A percentile compares a stretch with the other conserved stretches of the same genome.
These are phyloP conservation scores for Tanypteryx hageni DNA, from an alignment of 2,888 invertebrate species.

Conservation along the genomic window DNA sequence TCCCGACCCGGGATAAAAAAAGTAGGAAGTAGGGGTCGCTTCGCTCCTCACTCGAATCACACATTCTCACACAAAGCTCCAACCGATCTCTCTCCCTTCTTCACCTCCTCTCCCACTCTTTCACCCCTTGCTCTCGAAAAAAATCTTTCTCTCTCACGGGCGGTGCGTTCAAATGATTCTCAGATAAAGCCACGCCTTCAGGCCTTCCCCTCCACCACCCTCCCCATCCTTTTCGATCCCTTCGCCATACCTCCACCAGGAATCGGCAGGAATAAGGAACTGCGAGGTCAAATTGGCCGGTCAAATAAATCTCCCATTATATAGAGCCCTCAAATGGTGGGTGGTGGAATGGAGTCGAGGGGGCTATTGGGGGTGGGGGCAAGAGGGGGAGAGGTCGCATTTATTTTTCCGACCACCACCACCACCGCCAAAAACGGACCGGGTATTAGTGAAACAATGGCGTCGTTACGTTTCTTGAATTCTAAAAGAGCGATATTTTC, in stretches of 20 bases:
- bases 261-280: slow-evolving; percentile 54
- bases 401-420: not conserved
- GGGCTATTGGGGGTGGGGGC: not conserved
- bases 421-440: not conserved
- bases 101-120: not conserved
- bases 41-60: not conserved
- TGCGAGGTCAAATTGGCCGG: slow-evolving; percentile 54
- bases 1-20: slow-evolving; percentile 9
- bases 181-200: not conserved
- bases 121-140: slow-evolving; percentile 6
- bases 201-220: not conserved
- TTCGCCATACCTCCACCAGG: not conserved
- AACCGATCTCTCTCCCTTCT: not conserved
- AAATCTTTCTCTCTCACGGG: not conserved
- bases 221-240: not conserved
- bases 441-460: slow-evolving; percentile 58
- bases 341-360: not conserved
- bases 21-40: not conserved
- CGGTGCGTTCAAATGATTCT: slow-evolving; percentile 16
- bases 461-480: slow-evolving; percentile 49
- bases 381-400: slow-evolving; percentile 6
- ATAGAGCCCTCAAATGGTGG: not conserved
- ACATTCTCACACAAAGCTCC: not conserved
- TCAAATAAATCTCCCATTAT: slow-evolving; percentile 50
- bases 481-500: slow-evolving; percentile 16